Percentiles rank a stretch among this genome's conserved stretches.
Evolutionary conservation across 2,113 vertebrate species (phyloP).

Genomic region (Epinephelus fuscoguttatus): DNA sequence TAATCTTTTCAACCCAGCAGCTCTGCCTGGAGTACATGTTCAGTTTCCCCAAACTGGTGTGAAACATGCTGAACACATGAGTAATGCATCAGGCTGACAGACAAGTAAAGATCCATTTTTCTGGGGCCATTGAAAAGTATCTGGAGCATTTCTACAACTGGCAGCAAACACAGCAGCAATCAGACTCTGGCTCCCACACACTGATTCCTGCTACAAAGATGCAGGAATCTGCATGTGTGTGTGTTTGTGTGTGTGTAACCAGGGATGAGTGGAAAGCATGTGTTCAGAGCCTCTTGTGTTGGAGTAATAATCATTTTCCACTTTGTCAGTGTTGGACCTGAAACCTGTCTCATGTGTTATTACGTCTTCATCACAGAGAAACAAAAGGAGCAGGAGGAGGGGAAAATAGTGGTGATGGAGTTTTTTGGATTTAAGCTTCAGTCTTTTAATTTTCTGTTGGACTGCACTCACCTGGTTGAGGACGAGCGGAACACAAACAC

Average conservation of each 20-base stretch:
- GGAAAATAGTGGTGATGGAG: no score
- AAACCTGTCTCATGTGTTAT: background rate
- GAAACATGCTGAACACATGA: background rate
- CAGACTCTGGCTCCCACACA: background rate
- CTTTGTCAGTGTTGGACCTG: conserved; percentile 24
- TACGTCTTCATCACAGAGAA: background rate
- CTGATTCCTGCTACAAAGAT: background rate
- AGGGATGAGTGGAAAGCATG: conserved; percentile 2
- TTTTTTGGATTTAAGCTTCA: no score
- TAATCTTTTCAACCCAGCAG: background rate
- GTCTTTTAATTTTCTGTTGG: no score
- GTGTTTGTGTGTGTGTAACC: conserved; percentile 5
- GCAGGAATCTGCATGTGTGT: background rate
- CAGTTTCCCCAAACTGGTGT: background rate
- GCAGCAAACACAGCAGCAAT: conserved; percentile 11
- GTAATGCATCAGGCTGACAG: background rate
- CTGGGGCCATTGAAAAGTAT: background rate
- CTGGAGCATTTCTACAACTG: background rate
- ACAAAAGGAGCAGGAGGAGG: background rate
- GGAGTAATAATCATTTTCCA: conserved; percentile 27
- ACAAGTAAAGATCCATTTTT: background rate
- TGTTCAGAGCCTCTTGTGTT: background rate
- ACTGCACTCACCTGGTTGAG: conserved; percentile 74
- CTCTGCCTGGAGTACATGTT: background rate
- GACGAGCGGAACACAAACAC: conserved; percentile 70